Evolutionary conservation across 92 coral and sea anemone species (phyloP).

Genomic region (Actinostola sp.): DNA sequence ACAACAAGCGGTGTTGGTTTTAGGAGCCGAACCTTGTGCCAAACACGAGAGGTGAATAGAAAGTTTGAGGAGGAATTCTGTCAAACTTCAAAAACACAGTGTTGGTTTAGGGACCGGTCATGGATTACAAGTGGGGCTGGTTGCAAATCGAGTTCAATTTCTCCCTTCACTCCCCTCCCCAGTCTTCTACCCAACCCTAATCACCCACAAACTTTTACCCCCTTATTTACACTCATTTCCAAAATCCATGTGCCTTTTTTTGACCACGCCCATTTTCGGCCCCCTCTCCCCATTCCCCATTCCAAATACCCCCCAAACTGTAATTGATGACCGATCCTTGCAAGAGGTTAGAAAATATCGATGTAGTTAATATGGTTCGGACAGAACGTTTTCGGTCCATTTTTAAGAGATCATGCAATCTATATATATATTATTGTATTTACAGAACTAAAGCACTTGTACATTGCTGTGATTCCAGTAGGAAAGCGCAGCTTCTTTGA

Average conservation of each 20-base stretch:
- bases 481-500: background rate
- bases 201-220: too few relatives aligned
- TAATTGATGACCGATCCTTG: background rate
- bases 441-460: constrained; percentile 9
- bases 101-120: too few relatives aligned
- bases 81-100: too few relatives aligned
- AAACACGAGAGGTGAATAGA: background rate
- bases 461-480: constrained; percentile 6
- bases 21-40: background rate
- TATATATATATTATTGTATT: constrained; percentile 20
- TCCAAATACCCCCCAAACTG: background rate
- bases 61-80: too few relatives aligned
- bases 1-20: constrained; percentile 20
- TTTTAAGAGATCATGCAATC: constrained; percentile 20
- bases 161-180: too few relatives aligned
- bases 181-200: too few relatives aligned
- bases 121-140: too few relatives aligned
- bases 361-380: constrained; percentile 4
- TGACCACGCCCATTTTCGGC: too few relatives aligned
- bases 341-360: background rate
- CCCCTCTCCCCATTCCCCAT: too few relatives aligned
- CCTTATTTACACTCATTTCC: too few relatives aligned
- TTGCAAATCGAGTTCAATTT: too few relatives aligned
- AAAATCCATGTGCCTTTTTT: too few relatives aligned
- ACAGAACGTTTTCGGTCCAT: constrained; percentile 13